These are phyloP conservation scores for Sylvilagus bachmani DNA, from an alignment of 2,113 vertebrate genomes.

Conservation along the genomic window DNA sequence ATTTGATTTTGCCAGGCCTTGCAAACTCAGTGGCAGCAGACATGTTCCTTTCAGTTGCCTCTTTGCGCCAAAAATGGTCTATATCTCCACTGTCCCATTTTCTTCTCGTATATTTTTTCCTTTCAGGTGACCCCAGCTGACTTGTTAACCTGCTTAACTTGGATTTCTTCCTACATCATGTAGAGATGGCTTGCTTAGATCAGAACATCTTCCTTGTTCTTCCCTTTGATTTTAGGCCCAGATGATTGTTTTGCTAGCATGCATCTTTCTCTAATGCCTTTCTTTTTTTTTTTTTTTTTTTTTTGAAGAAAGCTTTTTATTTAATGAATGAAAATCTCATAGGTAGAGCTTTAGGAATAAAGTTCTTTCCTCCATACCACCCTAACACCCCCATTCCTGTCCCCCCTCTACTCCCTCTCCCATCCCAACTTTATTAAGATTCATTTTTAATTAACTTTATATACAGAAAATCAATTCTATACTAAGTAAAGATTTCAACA, in stretches of 20 bases:
- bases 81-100: background rate
- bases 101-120: background rate
- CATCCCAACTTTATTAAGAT: too few species aligned
- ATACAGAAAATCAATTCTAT: too few species aligned
- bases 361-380: too few species aligned
- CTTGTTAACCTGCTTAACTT: slow-evolving; percentile 5
- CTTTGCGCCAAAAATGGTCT: slow-evolving; percentile 1
- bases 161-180: background rate
- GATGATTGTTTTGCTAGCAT: slow-evolving; percentile 1
- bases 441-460: too few species aligned
- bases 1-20: slow-evolving; percentile 24
- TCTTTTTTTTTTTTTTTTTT: too few species aligned
- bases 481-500: too few species aligned
- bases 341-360: too few species aligned
- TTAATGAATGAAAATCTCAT: too few species aligned
- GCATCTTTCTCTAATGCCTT: background rate
- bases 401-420: too few species aligned
- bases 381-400: too few species aligned
- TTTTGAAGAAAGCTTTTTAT: too few species aligned
- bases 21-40: slow-evolving; percentile 20
- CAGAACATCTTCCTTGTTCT: slow-evolving; percentile 5
- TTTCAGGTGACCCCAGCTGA: background rate
- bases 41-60: background rate
- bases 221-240: background rate
- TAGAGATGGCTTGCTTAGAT: background rate